These are phyloP conservation scores for Champsocephalus esox DNA, from an alignment of 2,797 vertebrate species.

Conservation along the genomic window DNA sequence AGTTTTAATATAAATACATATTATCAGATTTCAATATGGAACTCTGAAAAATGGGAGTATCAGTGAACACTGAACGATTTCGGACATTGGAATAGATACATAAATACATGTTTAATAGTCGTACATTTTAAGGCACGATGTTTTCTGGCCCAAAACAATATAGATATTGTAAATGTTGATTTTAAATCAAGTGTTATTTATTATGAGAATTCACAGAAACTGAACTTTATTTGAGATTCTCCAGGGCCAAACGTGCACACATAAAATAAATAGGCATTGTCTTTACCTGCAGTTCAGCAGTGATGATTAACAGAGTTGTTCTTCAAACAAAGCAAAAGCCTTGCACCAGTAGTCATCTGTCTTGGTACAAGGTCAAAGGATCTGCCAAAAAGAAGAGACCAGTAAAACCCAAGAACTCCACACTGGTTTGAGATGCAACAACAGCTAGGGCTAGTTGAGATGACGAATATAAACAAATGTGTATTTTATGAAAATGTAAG, in stretches of 20 bases:
- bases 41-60: too few species aligned
- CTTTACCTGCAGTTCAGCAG: slow-evolving; percentile 63
- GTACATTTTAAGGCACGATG: background rate
- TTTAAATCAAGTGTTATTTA: background rate
- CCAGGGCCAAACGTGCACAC: background rate
- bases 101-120: background rate
- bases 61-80: too few species aligned
- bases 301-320: slow-evolving; percentile 23
- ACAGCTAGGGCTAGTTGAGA: background rate
- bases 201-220: background rate
- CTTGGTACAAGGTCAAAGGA: slow-evolving; percentile 34
- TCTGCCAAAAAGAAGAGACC: slow-evolving; percentile 53
- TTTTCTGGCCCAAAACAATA: background rate
- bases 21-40: too few species aligned
- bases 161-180: background rate
- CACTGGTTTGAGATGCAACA: background rate
- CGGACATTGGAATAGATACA: too few species aligned
- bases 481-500: rapidly evolving
- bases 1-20: too few species aligned
- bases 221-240: background rate
- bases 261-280: background rate
- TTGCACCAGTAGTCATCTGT: slow-evolving; percentile 41
- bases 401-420: slow-evolving; percentile 1
- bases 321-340: slow-evolving; percentile 50
- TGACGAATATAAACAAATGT: background rate